These are phyloP conservation scores for Esox masquinongy DNA, from an alignment of 2,797 vertebrate species.

Conservation along the genomic window DNA sequence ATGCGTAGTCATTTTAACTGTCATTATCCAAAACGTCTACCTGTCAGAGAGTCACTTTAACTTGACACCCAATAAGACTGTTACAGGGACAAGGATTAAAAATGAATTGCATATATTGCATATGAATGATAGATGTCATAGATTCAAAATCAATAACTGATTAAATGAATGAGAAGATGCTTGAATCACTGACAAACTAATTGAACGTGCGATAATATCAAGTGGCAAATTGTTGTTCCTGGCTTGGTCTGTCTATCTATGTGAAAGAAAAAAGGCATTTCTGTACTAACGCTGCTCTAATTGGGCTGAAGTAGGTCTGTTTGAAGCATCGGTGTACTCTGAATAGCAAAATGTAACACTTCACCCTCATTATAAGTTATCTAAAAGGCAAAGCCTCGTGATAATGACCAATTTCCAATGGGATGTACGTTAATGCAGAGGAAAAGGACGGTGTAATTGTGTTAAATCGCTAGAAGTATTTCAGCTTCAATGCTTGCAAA, in stretches of 20 bases:
- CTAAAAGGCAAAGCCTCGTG: slow-evolving; percentile 71
- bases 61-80: neutral
- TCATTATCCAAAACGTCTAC: slow-evolving; percentile 2
- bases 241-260: slow-evolving; percentile 43
- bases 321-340: slow-evolving; percentile 58
- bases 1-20: neutral
- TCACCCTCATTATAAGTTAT: slow-evolving; percentile 78
- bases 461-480: slow-evolving; percentile 77
- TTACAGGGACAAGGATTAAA: slow-evolving; percentile 44
- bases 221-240: slow-evolving; percentile 20
- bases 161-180: slow-evolving; percentile 58
- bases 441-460: slow-evolving; percentile 71
- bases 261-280: slow-evolving; percentile 59
- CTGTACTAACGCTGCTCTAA: slow-evolving; percentile 71
- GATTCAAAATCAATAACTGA: slow-evolving; percentile 60
- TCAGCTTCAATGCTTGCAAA: slow-evolving; percentile 64
- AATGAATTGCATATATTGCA: slow-evolving; percentile 19
- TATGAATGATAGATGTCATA: slow-evolving; percentile 64
- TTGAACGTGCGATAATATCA: neutral
- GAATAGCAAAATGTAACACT: slow-evolving; percentile 73
- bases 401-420: slow-evolving; percentile 76
- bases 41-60: neutral
- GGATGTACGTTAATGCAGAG: slow-evolving; percentile 58
- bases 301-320: slow-evolving; percentile 70
- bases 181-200: slow-evolving; percentile 22